A percentile compares a stretch with the other conserved stretches of the same genome.
Conservation (phyloP, 2,113 vertebrate genomes). For the Cyanoramphus novaezelandiae region DNA sequence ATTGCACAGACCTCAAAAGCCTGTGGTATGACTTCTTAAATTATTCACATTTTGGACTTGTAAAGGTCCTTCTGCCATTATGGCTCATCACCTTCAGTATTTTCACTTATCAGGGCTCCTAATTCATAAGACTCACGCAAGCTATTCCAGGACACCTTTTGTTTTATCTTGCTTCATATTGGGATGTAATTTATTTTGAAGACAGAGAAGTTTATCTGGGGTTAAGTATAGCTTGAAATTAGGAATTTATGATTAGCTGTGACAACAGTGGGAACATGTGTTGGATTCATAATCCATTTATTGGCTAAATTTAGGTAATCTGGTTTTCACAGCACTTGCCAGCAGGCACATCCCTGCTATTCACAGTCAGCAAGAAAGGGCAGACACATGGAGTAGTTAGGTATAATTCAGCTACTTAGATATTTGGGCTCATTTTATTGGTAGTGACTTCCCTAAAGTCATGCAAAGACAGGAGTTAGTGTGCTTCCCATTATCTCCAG, state of each 20-base stretch:
- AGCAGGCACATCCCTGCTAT: conserved; percentile 30
- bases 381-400: neutral
- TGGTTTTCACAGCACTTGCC: conserved; percentile 41
- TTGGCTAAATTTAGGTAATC: conserved; percentile 63
- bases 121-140: neutral
- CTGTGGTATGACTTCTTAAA: neutral
- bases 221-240: neutral
- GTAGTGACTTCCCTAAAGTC: neutral
- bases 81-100: neutral
- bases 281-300: conserved; percentile 61
- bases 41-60: neutral
- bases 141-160: neutral
- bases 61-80: neutral
- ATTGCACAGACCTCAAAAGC: neutral
- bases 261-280: conserved; percentile 35
- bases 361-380: neutral
- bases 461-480: neutral
- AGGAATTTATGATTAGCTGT: conserved; percentile 42
- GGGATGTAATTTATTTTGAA: neutral
- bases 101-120: neutral
- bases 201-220: conserved; percentile 9
- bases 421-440: neutral
- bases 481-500: neutral
- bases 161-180: neutral
- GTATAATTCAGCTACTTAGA: neutral